Base-by-base conservation (phyloP, 92 coral and sea anemone genomes). In the Phenganax subtilis region DNA sequence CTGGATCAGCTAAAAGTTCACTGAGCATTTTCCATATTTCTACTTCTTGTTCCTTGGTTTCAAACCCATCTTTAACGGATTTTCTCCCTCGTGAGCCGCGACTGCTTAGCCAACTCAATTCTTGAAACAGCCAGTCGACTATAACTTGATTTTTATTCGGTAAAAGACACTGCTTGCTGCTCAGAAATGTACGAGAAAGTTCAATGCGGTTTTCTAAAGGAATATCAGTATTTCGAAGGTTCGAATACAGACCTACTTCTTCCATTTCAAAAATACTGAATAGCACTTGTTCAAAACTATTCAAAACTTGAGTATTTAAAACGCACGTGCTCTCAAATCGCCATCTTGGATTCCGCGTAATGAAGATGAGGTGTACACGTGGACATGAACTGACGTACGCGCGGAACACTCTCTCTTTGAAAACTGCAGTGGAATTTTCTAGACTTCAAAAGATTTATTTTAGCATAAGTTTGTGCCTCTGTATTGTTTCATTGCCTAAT, bases 101-200 rank as follows among this genome's bases (percentile, higher is more conserved):
- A 54, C 12, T 11, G 30, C 30, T 67, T 14, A 37, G 47, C 2
- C 25, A 55, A 16, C 57, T 47, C 58, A 63, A 55, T 20, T 62
- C 74, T 29, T 65, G 58, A 17, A 72, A 79, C 56, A 52, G 31
- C 83, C 83, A 79, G 54, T 79, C 83, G 17, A 55, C 16, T 55
- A 79, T 31, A 79, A 79, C 62, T 65, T 79, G 83, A 16, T 63
- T 62, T 79, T 62, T 79, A 54, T 79, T 79, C 74, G 83, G 83
- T 10, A 79, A 15, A 65, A 63, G 47, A 29, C 72, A 52, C 12
- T 79, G 58, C 30, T 10, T 65, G 61, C 31, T 6, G 59, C 31
- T 20, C n/a, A 79, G 11, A 52, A 79, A 28, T 37, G 63, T 10
- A 20, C 72, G 74, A 27, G 47, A 79, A 67, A 79, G 14, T 64